Percentiles rank a stretch among this genome's conserved stretches.
phyloP scores from a whole-genome alignment of 2,113 vertebrate genomes.

The Drymodes brunneopygia region DNA sequence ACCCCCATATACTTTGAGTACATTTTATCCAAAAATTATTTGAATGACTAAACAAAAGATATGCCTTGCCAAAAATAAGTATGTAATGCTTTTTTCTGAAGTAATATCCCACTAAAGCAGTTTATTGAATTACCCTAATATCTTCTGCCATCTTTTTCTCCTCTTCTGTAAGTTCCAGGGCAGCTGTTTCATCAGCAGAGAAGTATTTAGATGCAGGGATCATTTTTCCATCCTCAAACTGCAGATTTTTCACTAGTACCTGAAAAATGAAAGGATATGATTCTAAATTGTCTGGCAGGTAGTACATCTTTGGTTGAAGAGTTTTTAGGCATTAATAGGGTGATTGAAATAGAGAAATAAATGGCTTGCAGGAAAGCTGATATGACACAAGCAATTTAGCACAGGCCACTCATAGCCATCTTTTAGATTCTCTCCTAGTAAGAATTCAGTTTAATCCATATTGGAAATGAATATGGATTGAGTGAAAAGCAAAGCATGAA shows the following conservation, averaged over 20 bases:
- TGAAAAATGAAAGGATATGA: conserved; percentile 14
- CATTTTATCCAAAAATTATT: not conserved
- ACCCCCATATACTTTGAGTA: not conserved
- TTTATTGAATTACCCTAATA: conserved; percentile 68
- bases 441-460: not conserved
- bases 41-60: not conserved
- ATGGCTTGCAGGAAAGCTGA: not conserved
- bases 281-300: not conserved
- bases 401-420: not conserved
- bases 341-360: not conserved
- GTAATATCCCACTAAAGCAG: not conserved
- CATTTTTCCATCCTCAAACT: conserved; percentile 83
- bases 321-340: not conserved
- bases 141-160: conserved; percentile 75
- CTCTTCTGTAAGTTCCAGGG: conserved; percentile 76
- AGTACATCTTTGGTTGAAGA: not conserved
- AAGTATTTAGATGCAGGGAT: conserved; percentile 84
- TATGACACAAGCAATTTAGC: too few species aligned
- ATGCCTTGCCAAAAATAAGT: not conserved
- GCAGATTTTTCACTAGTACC: conserved; percentile 78
- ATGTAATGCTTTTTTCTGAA: not conserved
- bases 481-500: not conserved
- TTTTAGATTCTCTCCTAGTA: not conserved
- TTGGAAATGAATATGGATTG: not conserved
- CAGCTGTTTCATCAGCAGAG: conserved; percentile 60